phyloP scores from a whole-genome alignment of 2,113 vertebrate species.

The Pandion haliaetus region DNA sequence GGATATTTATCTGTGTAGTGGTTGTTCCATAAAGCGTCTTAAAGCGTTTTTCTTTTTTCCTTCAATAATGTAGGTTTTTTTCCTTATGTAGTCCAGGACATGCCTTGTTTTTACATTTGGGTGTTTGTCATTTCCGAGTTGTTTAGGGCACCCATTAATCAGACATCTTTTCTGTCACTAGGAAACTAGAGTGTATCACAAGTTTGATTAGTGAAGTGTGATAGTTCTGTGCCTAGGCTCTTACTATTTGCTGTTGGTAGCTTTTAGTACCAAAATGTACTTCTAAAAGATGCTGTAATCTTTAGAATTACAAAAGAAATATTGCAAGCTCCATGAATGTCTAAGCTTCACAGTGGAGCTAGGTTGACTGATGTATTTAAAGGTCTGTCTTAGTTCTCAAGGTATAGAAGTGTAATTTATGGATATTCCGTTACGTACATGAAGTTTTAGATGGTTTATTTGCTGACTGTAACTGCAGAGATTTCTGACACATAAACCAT shows the following conservation, averaged over 20 bases:
- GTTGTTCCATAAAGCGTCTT: not conserved
- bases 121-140: not conserved
- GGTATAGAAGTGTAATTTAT: not conserved
- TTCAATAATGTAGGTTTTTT: not conserved
- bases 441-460: not conserved
- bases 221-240: not conserved
- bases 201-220: not conserved
- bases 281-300: not conserved
- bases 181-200: not conserved
- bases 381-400: not conserved
- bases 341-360: not conserved
- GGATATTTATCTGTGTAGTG: not conserved
- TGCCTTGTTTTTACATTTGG: not conserved
- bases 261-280: not conserved
- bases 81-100: not conserved
- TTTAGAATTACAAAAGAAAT: not conserved
- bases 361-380: not conserved
- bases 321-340: not conserved
- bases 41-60: not conserved
- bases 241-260: not conserved
- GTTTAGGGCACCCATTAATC: not conserved
- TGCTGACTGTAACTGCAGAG: not conserved
- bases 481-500: not conserved
- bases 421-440: not conserved
- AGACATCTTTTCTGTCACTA: not conserved